These are phyloP conservation scores for Palaemon carinicauda DNA, from an alignment of 1,140 invertebrate genomes.

Conservation along the genomic window DNA sequence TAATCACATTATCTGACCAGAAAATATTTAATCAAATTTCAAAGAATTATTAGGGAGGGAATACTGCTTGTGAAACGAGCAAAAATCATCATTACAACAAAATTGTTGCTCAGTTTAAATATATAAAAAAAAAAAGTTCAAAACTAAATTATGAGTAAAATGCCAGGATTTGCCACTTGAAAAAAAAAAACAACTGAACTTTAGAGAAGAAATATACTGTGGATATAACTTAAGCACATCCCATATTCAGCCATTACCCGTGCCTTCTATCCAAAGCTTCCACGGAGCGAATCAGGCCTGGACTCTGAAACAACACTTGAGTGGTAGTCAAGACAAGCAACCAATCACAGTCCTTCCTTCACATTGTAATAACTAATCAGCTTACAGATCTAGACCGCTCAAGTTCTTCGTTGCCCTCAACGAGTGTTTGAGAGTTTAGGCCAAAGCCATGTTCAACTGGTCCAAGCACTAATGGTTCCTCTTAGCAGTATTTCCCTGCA, in stretches of 20 bases:
- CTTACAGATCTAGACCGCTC: conserved; percentile 33
- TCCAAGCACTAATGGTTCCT: background rate
- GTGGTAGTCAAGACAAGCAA: conserved; percentile 23
- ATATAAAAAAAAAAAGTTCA: too few species aligned
- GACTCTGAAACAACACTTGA: conserved; percentile 26
- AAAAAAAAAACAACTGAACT: conserved; percentile 9
- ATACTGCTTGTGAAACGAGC: background rate
- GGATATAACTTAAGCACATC: conserved; percentile 55
- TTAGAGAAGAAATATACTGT: conserved; percentile 19
- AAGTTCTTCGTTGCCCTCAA: conserved; percentile 17
- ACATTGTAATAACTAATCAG: conserved; percentile 41
- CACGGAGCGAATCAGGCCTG: conserved; percentile 40
- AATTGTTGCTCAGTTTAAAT: background rate
- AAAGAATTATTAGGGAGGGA: conserved; percentile 2
- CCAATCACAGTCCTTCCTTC: conserved; percentile 34
- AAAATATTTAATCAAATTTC: background rate
- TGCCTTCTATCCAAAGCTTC: conserved; percentile 57
- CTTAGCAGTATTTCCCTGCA: too few species aligned
- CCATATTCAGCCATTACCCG: conserved; percentile 52
- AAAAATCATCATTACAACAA: background rate
- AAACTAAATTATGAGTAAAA: background rate
- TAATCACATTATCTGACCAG: background rate
- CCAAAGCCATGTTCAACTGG: conserved; percentile 42
- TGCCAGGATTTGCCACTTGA: conserved; percentile 31
- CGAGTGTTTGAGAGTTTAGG: conserved; percentile 27